phyloP scores from a whole-genome alignment of 1,140 invertebrate species.

The Drosophila ercepeae region DNA sequence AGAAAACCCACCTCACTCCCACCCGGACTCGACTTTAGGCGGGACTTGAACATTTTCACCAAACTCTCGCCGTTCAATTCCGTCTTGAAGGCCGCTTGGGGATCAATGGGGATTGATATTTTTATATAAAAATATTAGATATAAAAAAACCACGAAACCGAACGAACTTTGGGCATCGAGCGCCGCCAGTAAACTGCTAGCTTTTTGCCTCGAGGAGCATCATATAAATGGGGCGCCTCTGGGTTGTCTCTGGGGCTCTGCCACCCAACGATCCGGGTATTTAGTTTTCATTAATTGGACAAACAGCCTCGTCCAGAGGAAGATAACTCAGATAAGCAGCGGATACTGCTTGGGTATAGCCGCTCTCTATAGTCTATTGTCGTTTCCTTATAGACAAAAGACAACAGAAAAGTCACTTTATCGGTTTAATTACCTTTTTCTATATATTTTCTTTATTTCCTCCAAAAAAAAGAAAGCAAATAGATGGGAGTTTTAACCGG shows the following conservation, averaged over 20 bases:
- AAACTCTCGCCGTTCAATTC: constrained; percentile 76
- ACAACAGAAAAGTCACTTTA: constrained; percentile 12
- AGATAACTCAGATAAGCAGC: constrained; percentile 63
- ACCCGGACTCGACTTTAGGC: constrained; percentile 72
- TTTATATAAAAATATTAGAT: constrained; percentile 4
- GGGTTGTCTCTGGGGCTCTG: background rate
- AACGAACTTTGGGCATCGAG: constrained; percentile 33
- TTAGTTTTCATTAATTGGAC: constrained; percentile 77
- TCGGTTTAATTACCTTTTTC: constrained; percentile 41
- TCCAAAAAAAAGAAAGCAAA: constrained; percentile 31
- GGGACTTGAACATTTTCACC: constrained; percentile 77
- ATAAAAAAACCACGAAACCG: constrained; percentile 19
- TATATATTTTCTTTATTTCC: constrained; percentile 50
- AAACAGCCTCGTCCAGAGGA: constrained; percentile 49
- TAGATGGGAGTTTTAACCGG: constrained; percentile 25
- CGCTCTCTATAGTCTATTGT: background rate
- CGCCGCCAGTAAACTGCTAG: constrained; percentile 55
- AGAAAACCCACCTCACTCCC: constrained; percentile 62
- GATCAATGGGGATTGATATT: constrained; percentile 8
- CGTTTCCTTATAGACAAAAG: constrained; percentile 46
- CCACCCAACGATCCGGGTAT: constrained; percentile 36
- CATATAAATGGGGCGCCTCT: constrained; percentile 41
- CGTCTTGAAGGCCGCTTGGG: constrained; percentile 63
- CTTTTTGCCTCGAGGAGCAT: constrained; percentile 30
- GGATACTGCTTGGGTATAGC: constrained; percentile 55